Base-by-base conservation (phyloP, 2,113 vertebrate species). In the Chascanopsetta lugubris region DNA sequence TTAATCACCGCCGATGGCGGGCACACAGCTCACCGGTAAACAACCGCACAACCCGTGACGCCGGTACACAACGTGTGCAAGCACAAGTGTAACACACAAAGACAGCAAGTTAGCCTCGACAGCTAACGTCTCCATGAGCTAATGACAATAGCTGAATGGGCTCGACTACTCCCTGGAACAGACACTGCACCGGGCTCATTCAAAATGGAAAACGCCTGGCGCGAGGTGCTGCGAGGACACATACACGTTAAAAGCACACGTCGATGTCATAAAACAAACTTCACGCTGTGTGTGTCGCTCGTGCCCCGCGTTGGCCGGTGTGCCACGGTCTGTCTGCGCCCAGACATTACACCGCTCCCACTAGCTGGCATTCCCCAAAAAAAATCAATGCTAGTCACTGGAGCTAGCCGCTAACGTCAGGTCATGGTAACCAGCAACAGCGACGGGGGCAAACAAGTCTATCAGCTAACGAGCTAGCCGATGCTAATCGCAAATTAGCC, bases 401-500 rank as follows among this genome's bases (percentile, higher is more conserved):
- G 64, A 50, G 84, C 61, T 88, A 88, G 84, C 87, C 29, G 86
- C 88, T 85, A 86, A 82, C 76, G 62, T 72, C 42, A 58, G 58
- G 77, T 32, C 81, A 72, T 47, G 47, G 77, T 76, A 82, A 85
- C 72, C 79, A 83, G 80, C 66, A 80, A 76, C 75, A 79, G 77
- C 51, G 13, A 80, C n/a, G 76, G 60, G 9, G 77, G 78, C 77
- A 82, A 83, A 78, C 79, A 75, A 82, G 58, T 83, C 69, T 61
- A 69, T 61, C 53, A 69, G 88, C 86, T 87, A 86, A 81, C 85
- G 24, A 69, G 77, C 86, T 83, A 84, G 83, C 86, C 45, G 38
- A 80, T 83, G 85, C 86, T 90, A 87, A 83, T 84, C 36, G 61
- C 51, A 85, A 87, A 86, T 88, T 88, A 88, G 88, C 88, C 75